Evolutionary conservation across 2,113 vertebrate species (phyloP).

Genomic region (Lanius collurio): DNA sequence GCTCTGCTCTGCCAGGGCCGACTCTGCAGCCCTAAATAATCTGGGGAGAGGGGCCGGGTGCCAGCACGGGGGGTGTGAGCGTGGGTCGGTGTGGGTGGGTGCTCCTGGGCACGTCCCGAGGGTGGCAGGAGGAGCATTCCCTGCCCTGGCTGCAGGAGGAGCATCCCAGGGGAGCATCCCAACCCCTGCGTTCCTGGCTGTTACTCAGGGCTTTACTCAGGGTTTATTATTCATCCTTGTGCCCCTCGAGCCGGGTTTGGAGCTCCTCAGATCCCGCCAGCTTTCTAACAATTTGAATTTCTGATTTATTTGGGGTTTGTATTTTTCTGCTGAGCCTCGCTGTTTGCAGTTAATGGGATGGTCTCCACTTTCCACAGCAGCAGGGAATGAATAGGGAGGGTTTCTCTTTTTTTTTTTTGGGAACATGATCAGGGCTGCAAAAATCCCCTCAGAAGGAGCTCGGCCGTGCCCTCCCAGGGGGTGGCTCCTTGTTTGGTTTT

Average conservation of each 20-base stretch:
- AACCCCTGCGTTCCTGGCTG: not conserved
- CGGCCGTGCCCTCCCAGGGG: accelerated
- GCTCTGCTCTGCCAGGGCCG: not conserved
- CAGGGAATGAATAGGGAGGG: not conserved
- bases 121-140: not conserved
- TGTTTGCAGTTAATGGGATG: not conserved
- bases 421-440: not conserved
- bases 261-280: accelerated
- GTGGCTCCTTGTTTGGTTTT: not conserved
- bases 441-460: not conserved
- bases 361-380: not conserved
- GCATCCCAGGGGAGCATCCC: not conserved
- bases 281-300: too few species aligned
- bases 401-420: not conserved
- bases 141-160: too few species aligned
- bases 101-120: not conserved
- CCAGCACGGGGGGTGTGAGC: not conserved
- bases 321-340: not conserved
- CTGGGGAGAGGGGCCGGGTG: not conserved
- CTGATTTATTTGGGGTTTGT: not conserved
- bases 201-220: not conserved
- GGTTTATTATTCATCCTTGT: accelerated
- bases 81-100: not conserved
- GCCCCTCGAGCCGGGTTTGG: not conserved
- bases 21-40: not conserved